These are phyloP conservation scores for Lasius fuliginosus DNA, from an alignment of 2,888 invertebrate genomes.

Conservation along the genomic window DNA sequence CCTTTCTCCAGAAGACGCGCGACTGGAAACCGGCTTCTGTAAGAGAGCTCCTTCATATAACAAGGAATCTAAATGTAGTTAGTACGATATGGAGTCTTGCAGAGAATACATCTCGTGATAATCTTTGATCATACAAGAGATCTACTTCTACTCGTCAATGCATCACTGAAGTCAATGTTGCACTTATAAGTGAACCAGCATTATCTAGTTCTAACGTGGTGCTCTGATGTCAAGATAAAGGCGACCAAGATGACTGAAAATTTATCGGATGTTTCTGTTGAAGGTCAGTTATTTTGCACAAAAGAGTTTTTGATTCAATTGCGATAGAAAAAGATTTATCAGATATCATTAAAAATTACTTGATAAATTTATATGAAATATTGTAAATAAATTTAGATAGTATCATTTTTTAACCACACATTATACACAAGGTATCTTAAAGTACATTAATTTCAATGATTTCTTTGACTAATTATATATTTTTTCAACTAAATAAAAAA, in stretches of 20 bases:
- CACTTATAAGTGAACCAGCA: neutral
- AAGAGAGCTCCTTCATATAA: neutral
- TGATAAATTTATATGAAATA: neutral
- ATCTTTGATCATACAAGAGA: neutral
- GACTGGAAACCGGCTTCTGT: conserved; percentile 50
- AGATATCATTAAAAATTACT: neutral
- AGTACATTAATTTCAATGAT: neutral
- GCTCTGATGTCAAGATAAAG: neutral
- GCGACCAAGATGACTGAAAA: neutral
- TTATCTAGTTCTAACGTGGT: neutral
- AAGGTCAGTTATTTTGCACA: conserved; percentile 29
- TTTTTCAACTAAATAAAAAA: too few species aligned
- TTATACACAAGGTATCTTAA: neutral
- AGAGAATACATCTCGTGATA: neutral
- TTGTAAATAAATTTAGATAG: neutral
- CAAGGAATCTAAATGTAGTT: neutral
- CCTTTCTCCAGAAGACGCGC: conserved; percentile 69
- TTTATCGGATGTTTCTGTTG: neutral
- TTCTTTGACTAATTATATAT: neutral
- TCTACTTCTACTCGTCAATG: neutral
- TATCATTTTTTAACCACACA: neutral
- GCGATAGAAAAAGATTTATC: neutral
- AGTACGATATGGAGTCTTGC: neutral
- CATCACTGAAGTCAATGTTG: neutral
- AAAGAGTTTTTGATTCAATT: neutral